These are phyloP conservation scores for Plecotus auritus DNA, from an alignment of 2,113 vertebrate species.

Conservation along the genomic window DNA sequence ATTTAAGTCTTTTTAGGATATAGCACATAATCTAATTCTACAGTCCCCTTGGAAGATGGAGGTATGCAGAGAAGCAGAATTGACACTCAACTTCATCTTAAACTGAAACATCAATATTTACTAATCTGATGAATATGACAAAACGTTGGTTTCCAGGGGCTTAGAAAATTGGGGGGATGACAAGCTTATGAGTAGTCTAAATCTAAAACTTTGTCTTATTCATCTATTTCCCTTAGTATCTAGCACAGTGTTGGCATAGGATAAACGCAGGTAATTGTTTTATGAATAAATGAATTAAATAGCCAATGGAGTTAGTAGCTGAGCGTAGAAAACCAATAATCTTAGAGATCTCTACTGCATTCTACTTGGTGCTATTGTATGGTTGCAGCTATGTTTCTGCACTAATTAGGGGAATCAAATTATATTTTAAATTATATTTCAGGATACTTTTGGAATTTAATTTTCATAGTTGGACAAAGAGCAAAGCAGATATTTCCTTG, in stretches of 20 bases:
- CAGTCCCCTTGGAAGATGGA: neutral
- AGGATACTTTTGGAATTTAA: neutral
- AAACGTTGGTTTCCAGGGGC: neutral
- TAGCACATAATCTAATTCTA: neutral
- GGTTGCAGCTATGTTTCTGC: neutral
- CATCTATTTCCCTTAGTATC: neutral
- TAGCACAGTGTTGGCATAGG: neutral
- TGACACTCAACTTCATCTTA: neutral
- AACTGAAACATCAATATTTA: neutral
- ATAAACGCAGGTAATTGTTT: neutral
- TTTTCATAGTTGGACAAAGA: neutral
- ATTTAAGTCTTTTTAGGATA: neutral
- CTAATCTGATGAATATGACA: neutral
- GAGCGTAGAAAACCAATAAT: neutral
- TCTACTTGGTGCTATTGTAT: neutral
- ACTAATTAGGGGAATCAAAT: neutral
- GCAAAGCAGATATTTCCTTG: neutral
- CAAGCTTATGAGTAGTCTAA: neutral
- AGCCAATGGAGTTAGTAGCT: neutral
- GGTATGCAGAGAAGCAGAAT: neutral
- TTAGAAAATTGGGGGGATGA: neutral
- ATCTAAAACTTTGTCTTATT: neutral
- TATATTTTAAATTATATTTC: neutral
- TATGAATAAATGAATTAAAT: neutral
- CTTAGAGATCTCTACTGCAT: neutral